Conservation (phyloP, 2,113 vertebrate species). For the Canis aureus region DNA sequence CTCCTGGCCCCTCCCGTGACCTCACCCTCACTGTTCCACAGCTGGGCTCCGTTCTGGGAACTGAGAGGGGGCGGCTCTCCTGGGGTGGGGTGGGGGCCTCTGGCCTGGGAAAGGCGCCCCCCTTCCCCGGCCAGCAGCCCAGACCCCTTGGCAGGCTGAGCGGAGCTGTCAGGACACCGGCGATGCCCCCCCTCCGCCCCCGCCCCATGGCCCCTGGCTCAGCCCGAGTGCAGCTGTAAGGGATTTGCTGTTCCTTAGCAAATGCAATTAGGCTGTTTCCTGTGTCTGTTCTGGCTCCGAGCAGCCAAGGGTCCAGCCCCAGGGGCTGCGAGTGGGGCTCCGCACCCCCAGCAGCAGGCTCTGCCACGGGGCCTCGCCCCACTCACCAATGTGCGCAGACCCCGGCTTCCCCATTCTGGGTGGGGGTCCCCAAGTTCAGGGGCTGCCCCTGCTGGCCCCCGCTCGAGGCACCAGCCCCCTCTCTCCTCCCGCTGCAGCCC, state of each 20-base stretch:
- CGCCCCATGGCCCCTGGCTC: conserved; percentile 51
- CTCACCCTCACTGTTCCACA: conserved; percentile 86
- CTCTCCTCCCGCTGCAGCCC: not conserved
- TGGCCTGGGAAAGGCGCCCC: conserved; percentile 78
- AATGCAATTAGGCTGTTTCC: conserved; percentile 76
- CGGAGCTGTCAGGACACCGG: conserved; percentile 68
- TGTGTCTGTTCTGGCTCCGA: conserved; percentile 67
- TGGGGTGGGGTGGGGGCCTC: conserved; percentile 77
- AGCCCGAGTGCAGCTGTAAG: conserved; percentile 65
- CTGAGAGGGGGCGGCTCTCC: conserved; percentile 68
- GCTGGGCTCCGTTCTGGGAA: conserved; percentile 79
- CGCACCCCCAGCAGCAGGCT: not conserved
- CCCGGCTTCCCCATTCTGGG: not conserved
- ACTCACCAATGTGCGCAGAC: rapidly evolving
- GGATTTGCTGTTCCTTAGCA: conserved; percentile 77
- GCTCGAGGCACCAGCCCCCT: not conserved
- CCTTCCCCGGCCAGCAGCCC: conserved; percentile 69
- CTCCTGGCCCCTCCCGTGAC: conserved; percentile 85
- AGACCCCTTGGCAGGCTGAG: conserved; percentile 73
- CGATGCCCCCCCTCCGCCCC: conserved; percentile 51
- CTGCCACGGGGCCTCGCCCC: not conserved
- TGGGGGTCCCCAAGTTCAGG: not conserved
- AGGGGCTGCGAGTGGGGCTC: conserved; percentile 30
- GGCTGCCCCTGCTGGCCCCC: not conserved
- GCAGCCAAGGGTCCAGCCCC: conserved; percentile 57